Base-by-base conservation (phyloP, 2,888 invertebrate genomes). In the Beris morrisii region DNA sequence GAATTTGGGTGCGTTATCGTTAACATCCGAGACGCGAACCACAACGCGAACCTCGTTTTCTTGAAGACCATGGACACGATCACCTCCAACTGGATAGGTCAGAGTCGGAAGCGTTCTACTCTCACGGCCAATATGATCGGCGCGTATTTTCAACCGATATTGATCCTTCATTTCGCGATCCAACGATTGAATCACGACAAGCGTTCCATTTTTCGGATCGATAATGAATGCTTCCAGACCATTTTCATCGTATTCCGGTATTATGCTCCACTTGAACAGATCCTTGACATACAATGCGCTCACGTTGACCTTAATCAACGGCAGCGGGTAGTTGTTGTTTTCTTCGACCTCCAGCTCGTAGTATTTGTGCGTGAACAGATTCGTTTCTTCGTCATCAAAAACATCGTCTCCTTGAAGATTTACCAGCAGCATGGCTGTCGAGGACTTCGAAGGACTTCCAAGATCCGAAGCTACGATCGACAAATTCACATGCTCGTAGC, bases 321-420 rank as follows among this genome's bases (percentile, higher is more conserved):
- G 86, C 5, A 90, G 79, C 0, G 94, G 94, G 0, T 90, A 86
- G 12, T 85, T 84, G 30, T 88, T 88, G 75, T 94, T 93, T 79
- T 94, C 94, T 72, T 88, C 87, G 2, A 95, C 86, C 78, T 92
- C 89, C 13, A 93, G 84, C 77, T 92, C 92, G 74, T 92, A 93
- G 75, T 93, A 91, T 52, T 88, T 78, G 38, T 89, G 87, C 68
- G 85, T 85, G 69, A 89, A 88, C 0, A 86, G 81, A 12, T 73
- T 73, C 15, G 75, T 77, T 22, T 68, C 69, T 58, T 70, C 66
- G 31, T 74, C 3, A 71, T 72, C 57, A 44, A 69, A 9, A 46
- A 56, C 12, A 59, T 58, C 50, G 7, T 89, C 83, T 75, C 90
- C 87, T 65, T 87, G 85, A 0, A 92, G 84, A 53, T 85, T 86